Evolutionary conservation across 1,140 invertebrate genomes (phyloP), one percentile per base, ranked within the genome.

Genomic region (Cyrtorhinus lividipennis): DNA sequence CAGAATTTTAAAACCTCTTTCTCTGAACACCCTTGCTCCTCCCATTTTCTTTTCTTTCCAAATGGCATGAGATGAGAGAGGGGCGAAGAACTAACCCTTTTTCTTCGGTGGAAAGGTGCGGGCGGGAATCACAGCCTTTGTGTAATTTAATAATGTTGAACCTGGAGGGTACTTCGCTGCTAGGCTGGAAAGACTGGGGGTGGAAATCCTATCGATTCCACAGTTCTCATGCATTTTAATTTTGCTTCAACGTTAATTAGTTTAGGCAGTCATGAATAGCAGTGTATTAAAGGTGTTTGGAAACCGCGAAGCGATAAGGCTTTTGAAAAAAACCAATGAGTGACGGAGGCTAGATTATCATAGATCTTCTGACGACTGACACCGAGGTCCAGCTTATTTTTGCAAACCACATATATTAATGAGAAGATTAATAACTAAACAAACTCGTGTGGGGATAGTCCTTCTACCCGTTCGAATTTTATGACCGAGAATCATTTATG

Each of bases 81-180:
- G 48, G 10, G 10, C 48, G 20, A 38, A 20, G 48, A 53, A 5
- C 18, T 53, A 44, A 44, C 38, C 48, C 48, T 53, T 53, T 20
- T 53, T 53, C 48, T 22, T 13, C 48, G 20, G 24, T 26, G 26
- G 46, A 30, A 38, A 45, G 26, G 58, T 20, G 61, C 26, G 38
- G 26, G 58, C 18, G 20, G 59, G 53, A 65, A 57, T 62, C 26
- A 56, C 60, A 48, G 48, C 18, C 48, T 53, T 53, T 53, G 48
- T 53, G 48, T 53, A 53, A 53, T 53, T 53, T 53, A 53, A 53
- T 53, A 53, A 53, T 53, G 48, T 53, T 53, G 48, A 53, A 53
- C 48, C 12, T 22, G 48, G 48, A 22, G 48, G 48, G 12, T 12
- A 20, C 48, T 20, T 12, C 48, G 10, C 20, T 10, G 10, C 20